Base-by-base conservation (phyloP, 2,888 invertebrate genomes). In the Lasiommata megera region DNA sequence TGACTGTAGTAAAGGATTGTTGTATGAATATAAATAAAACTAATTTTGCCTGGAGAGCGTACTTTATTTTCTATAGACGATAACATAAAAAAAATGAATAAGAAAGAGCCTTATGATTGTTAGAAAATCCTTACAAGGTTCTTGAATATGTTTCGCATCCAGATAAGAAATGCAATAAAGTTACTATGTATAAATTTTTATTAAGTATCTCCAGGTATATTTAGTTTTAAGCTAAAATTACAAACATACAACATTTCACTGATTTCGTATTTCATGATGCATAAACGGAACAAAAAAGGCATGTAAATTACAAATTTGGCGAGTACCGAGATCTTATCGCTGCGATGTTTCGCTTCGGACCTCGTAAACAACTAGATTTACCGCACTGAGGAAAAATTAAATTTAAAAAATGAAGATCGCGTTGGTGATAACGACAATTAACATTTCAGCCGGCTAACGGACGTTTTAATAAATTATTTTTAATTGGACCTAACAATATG, bases 291-390 rank as follows among this genome's bases (percentile, higher is more conserved):
- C 31, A 60, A 62, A 61, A 60, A 41, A 46, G 62, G 62, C 63
- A 48, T 47, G 58, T 65, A 66, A 61, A 56, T 58, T 64, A 62
- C 65, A 53, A 60, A 69, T 69, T 68, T 64, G 67, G 69, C 67
- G 63, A 60, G 60, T 53, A 58, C 54, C 58, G 64, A 67, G 73
- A 76, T 77, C 37, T 65, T 72, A 77, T 76, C 76, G 54, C 55
- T 36, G 56, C 67, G 67, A 60, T 67, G 66, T 68, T 66, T 28
- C 56, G 58, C 54, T 57, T 61, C 51, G 53, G 68, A 69, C 67
- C 72, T 71, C 72, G 70, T 80, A 82, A 81, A 80, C 69, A 70
- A 72, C 70, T 72, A 74, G 77, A 77, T 77, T 77, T 78, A 79
- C 69, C 52, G 59, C 51, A 44, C 67, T 63, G 61, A 14, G 64